These are phyloP conservation scores for Cabera pusaria DNA, from an alignment of 2,888 invertebrate species.

Conservation along the genomic window DNA sequence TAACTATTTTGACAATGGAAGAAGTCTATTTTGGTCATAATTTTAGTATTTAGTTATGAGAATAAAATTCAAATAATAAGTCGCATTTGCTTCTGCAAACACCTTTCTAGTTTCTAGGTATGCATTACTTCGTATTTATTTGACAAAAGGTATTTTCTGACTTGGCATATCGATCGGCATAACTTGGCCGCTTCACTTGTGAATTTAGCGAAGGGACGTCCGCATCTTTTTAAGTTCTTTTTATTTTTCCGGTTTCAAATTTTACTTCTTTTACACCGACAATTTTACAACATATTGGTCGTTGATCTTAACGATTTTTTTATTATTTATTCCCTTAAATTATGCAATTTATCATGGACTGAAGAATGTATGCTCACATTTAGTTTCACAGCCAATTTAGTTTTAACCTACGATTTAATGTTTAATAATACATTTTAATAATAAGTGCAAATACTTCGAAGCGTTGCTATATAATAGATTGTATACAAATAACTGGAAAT, in stretches of 20 bases:
- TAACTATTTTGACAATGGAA: neutral
- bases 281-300: slow-evolving; percentile 16
- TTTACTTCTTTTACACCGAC: no score
- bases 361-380: slow-evolving; percentile 60
- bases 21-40: slow-evolving; percentile 1
- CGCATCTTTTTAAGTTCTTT: no score
- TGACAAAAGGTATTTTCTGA: no score
- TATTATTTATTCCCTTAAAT: slow-evolving; percentile 28
- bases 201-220: no score
- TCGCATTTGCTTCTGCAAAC: no score
- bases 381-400: slow-evolving; percentile 73
- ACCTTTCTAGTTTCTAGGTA: no score
- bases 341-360: slow-evolving; percentile 50
- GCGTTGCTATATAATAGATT: slow-evolving; percentile 25
- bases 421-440: slow-evolving; percentile 18
- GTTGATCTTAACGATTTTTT: slow-evolving; percentile 17
- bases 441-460: slow-evolving; percentile 24
- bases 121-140: no score
- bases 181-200: no score
- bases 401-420: slow-evolving; percentile 54
- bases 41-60: no score
- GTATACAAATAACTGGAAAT: slow-evolving; percentile 17
- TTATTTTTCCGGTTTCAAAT: no score
- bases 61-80: no score
- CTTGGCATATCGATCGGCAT: no score